Base-by-base conservation (phyloP, 2,888 invertebrate genomes). In the Dendrolimus houi region DNA sequence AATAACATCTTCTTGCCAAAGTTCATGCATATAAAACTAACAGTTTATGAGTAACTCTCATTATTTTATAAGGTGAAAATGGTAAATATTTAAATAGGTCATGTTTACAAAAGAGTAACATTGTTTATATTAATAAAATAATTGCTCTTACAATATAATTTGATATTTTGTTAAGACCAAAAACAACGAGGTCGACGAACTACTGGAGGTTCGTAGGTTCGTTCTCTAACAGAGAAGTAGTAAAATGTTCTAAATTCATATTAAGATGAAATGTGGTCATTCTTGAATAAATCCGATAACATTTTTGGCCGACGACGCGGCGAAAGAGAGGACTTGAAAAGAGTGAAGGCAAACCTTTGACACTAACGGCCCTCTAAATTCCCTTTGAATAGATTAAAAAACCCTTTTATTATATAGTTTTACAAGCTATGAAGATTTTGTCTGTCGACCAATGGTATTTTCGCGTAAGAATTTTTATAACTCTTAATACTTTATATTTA, bases 341-440 rank as follows among this genome's bases (percentile, higher is more conserved):
- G 67, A 74, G 70, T 71, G 71, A 71, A 70, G 65, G 72, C 69
- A 64, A 60, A 64, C 68, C 71, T 72, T 70, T 74, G 81, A 78
- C 79, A 75, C 69, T 79, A 81, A 81, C 74, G 72, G 71, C 74
- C 71, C 70, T 70, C 70, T 77, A 79, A 81, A 79, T 79, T 75
- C 64, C 71, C 69, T 67, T 57, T 70, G 71, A 75, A 79, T 72
- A 76, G 72, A 79, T 77, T 78, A 79, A 75, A 75, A 71, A 73
- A 67, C 66, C 65, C 69, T 74, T 75, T 77, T 74, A 73, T 70
- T 6, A 29, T 72, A 75, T 10, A 47, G 47, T 47, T 47, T 71
- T 69, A 74, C 68, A 62, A 63, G 60, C 60, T 62, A 63, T 64
- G 47, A 12, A 47, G 3, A 47, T 47, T 47, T 47, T 47, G 8